phyloP scores from a whole-genome alignment of 2,797 vertebrate species.

The Gadopsis marmoratus region DNA sequence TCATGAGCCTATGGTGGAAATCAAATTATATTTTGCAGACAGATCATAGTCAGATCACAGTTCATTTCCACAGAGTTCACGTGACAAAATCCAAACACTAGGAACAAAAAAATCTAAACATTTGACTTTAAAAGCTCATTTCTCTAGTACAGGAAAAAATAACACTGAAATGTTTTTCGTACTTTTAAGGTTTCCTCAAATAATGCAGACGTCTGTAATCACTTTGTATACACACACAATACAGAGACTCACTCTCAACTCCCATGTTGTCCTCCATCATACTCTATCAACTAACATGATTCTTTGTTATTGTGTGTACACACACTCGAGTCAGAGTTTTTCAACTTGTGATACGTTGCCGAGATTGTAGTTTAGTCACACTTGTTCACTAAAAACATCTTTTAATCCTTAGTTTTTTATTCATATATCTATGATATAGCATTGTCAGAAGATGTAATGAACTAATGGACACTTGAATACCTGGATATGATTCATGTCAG shows the following conservation, averaged over 20 bases:
- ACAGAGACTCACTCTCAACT: background rate
- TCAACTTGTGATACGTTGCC: background rate
- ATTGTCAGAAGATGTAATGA: background rate
- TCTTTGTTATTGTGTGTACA: background rate
- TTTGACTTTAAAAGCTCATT: background rate
- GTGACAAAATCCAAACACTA: background rate
- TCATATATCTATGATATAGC: background rate
- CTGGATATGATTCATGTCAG: background rate
- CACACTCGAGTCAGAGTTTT: background rate
- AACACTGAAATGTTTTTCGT: background rate
- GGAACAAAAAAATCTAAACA: background rate
- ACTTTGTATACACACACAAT: background rate
- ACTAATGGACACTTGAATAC: background rate
- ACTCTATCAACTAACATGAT: background rate
- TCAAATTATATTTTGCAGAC: background rate
- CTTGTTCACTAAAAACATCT: no score
- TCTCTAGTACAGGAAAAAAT: background rate
- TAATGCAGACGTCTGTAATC: background rate
- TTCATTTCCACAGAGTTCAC: background rate
- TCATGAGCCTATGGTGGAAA: conserved; percentile 6
- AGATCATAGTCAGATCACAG: background rate
- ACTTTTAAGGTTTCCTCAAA: background rate
- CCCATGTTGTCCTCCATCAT: background rate
- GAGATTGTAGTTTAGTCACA: no score
- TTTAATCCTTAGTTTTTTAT: background rate